Conservation (phyloP, 2,888 invertebrate species). For the Beris chalybata region DNA sequence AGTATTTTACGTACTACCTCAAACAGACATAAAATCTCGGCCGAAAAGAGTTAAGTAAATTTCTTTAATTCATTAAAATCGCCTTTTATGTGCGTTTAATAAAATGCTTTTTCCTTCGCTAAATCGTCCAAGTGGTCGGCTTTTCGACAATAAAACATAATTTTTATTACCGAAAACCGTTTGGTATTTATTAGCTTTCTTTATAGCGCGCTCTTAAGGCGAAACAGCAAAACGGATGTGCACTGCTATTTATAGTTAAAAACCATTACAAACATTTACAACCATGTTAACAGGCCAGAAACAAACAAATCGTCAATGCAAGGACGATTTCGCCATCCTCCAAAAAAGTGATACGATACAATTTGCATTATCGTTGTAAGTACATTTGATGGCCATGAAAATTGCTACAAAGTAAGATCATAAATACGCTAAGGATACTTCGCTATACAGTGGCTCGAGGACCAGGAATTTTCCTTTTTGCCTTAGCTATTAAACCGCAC, state of each 20-base stretch:
- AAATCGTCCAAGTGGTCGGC: too few relatives aligned
- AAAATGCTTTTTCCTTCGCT: too few relatives aligned
- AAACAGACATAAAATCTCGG: too few relatives aligned
- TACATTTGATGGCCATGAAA: slow-evolving; percentile 30
- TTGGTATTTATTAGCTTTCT: slow-evolving; percentile 23
- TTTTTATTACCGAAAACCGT: slow-evolving; percentile 28
- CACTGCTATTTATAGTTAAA: not conserved
- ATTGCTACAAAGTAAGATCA: slow-evolving; percentile 26
- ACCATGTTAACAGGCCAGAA: slow-evolving; percentile 23
- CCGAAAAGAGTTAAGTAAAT: too few relatives aligned
- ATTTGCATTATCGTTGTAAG: slow-evolving; percentile 28
- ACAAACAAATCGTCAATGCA: not conserved
- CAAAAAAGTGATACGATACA: slow-evolving; percentile 7
- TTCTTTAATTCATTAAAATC: too few relatives aligned
- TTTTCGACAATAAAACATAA: slow-evolving; percentile 25
- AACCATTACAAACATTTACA: slow-evolving; percentile 24
- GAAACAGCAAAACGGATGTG: not conserved
- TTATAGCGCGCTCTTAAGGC: slow-evolving; percentile 6
- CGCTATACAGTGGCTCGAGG: not conserved
- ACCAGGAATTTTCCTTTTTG: slow-evolving; percentile 17
- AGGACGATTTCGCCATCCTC: not conserved
- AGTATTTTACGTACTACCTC: too few relatives aligned
- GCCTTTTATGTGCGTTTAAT: too few relatives aligned
- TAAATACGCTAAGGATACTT: slow-evolving; percentile 14
- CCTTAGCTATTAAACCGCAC: slow-evolving; percentile 29